These are phyloP conservation scores for Geranospiza caerulescens DNA, from an alignment of 2,797 vertebrate genomes.

Conservation along the genomic window DNA sequence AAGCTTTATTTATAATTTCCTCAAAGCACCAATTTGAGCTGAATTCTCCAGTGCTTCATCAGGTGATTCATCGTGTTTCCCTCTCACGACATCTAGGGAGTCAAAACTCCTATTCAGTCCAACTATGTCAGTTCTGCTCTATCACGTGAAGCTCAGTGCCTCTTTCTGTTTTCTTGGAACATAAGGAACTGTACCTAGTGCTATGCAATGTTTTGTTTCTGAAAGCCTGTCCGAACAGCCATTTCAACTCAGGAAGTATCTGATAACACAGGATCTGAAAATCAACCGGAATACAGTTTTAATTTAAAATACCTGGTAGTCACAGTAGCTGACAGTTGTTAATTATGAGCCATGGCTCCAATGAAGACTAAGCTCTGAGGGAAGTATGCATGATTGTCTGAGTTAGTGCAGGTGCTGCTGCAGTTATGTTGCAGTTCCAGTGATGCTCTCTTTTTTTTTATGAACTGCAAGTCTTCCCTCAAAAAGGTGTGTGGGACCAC, in stretches of 20 bases:
- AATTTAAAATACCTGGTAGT: conserved; percentile 16
- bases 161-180: neutral
- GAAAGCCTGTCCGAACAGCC: neutral
- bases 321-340: neutral
- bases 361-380: neutral
- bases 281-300: neutral
- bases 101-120: neutral
- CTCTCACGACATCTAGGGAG: neutral
- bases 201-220: neutral
- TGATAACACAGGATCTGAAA: conserved; percentile 16
- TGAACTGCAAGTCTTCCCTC: neutral
- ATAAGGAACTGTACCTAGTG: neutral
- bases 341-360: neutral
- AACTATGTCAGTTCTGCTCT: neutral
- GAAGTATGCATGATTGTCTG: neutral
- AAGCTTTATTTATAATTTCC: neutral
- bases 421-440: neutral
- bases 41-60: neutral
- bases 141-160: neutral
- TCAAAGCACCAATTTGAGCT: neutral
- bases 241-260: neutral
- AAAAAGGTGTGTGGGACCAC: neutral
- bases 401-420: neutral
- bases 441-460: neutral
- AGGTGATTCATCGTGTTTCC: neutral